Conservation (phyloP, 1,140 invertebrate genomes). For the Drosophila sproati region DNA sequence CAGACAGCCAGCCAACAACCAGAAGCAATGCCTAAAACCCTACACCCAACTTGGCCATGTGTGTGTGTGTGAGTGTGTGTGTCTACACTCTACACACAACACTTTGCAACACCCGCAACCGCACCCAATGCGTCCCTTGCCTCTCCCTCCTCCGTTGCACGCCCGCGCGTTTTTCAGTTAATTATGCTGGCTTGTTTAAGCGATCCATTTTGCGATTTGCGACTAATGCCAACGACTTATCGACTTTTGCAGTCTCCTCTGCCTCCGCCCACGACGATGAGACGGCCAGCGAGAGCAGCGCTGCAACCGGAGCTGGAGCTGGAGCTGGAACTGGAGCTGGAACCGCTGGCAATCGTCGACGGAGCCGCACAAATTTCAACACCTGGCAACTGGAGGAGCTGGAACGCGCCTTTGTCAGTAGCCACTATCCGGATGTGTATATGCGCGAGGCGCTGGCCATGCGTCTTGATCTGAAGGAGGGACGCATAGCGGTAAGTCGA, state of each 20-base stretch:
- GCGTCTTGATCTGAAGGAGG: constrained; percentile 97
- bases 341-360: constrained; percentile 88
- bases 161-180: constrained; percentile 41
- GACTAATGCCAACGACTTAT: constrained; percentile 55
- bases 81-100: background rate
- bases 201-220: constrained; percentile 14
- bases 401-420: constrained; percentile 96
- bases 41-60: background rate
- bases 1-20: constrained; percentile 23
- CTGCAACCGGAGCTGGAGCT: constrained; percentile 86
- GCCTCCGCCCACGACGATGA: constrained; percentile 41
- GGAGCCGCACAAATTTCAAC: constrained; percentile 99
- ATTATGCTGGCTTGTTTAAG: constrained; percentile 54
- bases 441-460: constrained; percentile 98
- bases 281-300: constrained; percentile 47
- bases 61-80: background rate
- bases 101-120: no score
- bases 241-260: constrained; percentile 46
- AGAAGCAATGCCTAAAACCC: constrained; percentile 19
- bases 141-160: background rate
- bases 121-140: background rate
- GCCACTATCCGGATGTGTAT: constrained; percentile 99
- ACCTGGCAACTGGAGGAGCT: constrained; percentile 99
- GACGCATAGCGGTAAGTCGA: constrained; percentile 96
- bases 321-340: constrained; percentile 91